Base-by-base conservation (phyloP, 2,888 invertebrate genomes). In the Cotesia congregata region DNA sequence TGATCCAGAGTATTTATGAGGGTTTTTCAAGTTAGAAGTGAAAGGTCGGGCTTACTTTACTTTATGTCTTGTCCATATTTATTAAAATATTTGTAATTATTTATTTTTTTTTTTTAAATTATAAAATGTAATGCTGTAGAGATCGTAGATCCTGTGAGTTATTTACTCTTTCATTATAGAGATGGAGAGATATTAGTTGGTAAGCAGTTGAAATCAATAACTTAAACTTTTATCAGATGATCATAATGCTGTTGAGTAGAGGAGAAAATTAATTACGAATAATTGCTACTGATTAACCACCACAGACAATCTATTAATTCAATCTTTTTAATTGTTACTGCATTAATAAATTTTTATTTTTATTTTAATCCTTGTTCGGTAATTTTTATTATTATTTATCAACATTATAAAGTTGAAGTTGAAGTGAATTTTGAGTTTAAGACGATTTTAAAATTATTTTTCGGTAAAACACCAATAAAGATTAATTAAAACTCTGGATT, bases 81-180 rank as follows among this genome's bases (percentile, higher is more conserved):
- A 5, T 7, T 5, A 15, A 20, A 68, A 68, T 40, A 7, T 41
- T 41, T 41, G 15, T 41, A 40, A 68, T 68, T 68, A 68, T 68
- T 50, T 15, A 40, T 68, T 68, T 40, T 67, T 67, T 67, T 67
- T 67, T 15, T 67, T 12, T 15, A 40, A 39, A 12, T 40, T 67
- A 67, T 67, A 12, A 4, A 50, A 50, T 50, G 12, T 9, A 12
- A 12, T 50, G 12, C 12, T 50, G 50, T 50, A 50, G 50, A 50
- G 50, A 50, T 50, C 50, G 50, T 50, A 50, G 50, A 50, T 50
- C 9, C 50, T 50, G 50, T 50, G 50, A 50, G 50, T 50, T 50
- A 50, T 50, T 50, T 50, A 50, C 50, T 50, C 12, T 50, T 50
- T 50, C 50, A 50, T 50, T 50, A 30, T 30, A 50, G 50, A 50